These are phyloP conservation scores for Eupithecia subfuscata DNA, from an alignment of 2,888 invertebrate genomes.

Conservation along the genomic window DNA sequence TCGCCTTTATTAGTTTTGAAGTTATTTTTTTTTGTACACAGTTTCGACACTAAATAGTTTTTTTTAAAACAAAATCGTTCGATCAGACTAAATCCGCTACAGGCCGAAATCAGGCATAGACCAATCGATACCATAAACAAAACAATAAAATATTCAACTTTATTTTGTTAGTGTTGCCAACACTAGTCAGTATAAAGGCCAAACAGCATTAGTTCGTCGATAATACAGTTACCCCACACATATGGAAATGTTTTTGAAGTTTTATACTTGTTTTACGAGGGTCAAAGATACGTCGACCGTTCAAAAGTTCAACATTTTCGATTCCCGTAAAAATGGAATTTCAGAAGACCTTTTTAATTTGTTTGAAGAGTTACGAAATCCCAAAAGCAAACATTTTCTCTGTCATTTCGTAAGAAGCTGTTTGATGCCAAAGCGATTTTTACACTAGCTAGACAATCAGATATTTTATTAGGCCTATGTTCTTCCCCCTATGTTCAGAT, in stretches of 20 bases:
- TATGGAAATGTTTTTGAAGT: conserved; percentile 54
- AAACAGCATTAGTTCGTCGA: conserved; percentile 45
- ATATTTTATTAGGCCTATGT: too few relatives aligned
- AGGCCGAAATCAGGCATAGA: background rate
- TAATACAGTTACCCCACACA: conserved; percentile 48
- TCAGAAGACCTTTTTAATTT: background rate
- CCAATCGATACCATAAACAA: background rate
- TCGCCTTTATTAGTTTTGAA: too few relatives aligned
- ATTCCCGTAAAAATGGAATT: background rate
- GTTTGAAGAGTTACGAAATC: background rate
- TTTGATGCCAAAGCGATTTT: background rate
- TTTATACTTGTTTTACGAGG: conserved; percentile 53
- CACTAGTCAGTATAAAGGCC: conserved; percentile 22
- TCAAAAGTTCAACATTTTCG: conserved; percentile 16
- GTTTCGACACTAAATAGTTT: too few relatives aligned
- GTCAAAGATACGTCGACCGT: conserved; percentile 31
- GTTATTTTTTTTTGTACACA: too few relatives aligned
- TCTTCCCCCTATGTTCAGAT: too few relatives aligned
- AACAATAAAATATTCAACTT: background rate
- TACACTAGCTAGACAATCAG: too few relatives aligned
- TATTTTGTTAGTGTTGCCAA: conserved; percentile 1
- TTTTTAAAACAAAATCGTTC: too few relatives aligned
- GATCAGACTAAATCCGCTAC: too few relatives aligned
- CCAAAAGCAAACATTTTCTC: background rate
- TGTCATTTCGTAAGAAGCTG: background rate